phyloP scores from a whole-genome alignment of 2,113 vertebrate genomes.

The Nothoprocta pentlandii region DNA sequence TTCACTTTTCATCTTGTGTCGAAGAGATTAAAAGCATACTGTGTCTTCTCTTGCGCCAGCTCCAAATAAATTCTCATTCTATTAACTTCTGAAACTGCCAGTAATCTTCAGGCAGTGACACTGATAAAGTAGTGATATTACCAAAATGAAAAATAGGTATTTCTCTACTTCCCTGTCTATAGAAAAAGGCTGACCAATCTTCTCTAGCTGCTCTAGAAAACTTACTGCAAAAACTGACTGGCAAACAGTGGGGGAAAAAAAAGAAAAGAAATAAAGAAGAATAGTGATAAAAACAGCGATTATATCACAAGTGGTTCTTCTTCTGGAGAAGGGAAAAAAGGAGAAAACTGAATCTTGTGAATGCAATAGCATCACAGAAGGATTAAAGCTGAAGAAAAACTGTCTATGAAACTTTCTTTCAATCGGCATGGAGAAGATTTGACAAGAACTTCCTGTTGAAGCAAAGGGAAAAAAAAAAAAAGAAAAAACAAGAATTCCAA shows the following conservation, averaged over 20 bases:
- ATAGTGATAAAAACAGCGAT: neutral
- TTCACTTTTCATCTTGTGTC: neutral
- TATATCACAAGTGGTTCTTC: neutral
- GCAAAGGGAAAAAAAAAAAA: neutral
- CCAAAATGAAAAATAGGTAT: neutral
- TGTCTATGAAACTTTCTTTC: neutral
- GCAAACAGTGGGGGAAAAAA: neutral
- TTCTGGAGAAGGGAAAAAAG: neutral
- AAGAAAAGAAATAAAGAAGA: neutral
- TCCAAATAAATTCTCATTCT: slow-evolving; percentile 36
- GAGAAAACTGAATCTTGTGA: neutral
- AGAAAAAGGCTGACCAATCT: neutral
- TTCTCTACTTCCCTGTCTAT: neutral
- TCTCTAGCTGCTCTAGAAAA: slow-evolving; percentile 6
- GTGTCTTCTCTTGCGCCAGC: neutral
- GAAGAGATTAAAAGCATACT: neutral
- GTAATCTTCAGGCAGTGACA: slow-evolving; percentile 7
- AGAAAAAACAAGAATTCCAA: neutral
- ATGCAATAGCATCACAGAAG: neutral
- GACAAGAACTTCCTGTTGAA: neutral
- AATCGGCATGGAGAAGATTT: neutral
- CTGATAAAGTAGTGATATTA: slow-evolving; percentile 4
- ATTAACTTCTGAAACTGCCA: slow-evolving; percentile 34
- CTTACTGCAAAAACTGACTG: neutral
- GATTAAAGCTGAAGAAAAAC: neutral